phyloP scores from a whole-genome alignment of 1,140 invertebrate species.

The Tetramorium parvispinum region DNA sequence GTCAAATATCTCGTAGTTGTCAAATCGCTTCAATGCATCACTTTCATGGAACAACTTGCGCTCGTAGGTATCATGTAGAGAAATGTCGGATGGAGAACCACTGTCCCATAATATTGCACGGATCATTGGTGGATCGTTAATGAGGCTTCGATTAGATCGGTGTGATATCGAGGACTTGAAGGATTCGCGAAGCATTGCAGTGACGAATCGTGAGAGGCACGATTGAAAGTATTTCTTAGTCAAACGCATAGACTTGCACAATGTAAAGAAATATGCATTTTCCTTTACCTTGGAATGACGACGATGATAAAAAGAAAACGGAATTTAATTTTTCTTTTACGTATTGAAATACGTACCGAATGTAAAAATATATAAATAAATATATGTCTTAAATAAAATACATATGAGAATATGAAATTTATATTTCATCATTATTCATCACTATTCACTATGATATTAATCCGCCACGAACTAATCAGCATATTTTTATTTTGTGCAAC shows the following conservation, averaged over 20 bases:
- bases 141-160: constrained; percentile 83
- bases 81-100: constrained; percentile 70
- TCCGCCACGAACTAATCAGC: background rate
- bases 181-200: constrained; percentile 71
- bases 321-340: background rate
- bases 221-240: constrained; percentile 47
- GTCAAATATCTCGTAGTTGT: constrained; percentile 2
- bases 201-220: constrained; percentile 72
- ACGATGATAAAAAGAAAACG: background rate
- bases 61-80: background rate
- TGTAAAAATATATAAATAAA: background rate
- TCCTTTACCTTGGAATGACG: background rate
- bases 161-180: constrained; percentile 75
- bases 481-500: constrained; percentile 22
- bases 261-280: background rate
- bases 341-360: background rate
- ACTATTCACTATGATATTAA: background rate
- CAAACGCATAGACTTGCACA: background rate
- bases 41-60: background rate
- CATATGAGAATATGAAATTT: constrained; percentile 5
- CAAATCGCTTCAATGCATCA: background rate
- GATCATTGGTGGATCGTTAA: constrained; percentile 79
- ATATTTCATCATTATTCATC: constrained; percentile 20
- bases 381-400: background rate
- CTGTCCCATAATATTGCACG: constrained; percentile 67